Percentiles rank a stretch among this genome's conserved stretches.
Evolutionary conservation across 2,888 invertebrate genomes (phyloP).

Genomic region (Nephrotoma appendiculata): DNA sequence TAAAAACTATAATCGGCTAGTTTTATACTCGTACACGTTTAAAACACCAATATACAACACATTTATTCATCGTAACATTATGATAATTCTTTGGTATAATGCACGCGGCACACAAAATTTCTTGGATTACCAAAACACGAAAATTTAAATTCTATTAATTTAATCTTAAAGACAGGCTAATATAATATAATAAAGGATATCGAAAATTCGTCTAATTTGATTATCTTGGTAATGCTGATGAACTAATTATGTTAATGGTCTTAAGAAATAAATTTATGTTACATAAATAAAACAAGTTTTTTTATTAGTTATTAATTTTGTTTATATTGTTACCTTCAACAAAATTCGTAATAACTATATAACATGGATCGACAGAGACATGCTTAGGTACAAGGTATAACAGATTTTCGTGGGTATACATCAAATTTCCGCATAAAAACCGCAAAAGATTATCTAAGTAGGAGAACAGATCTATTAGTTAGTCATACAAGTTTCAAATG

Average conservation of each 20-base stretch:
- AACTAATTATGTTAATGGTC: neutral
- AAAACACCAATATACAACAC: no score
- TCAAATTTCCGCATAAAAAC: neutral
- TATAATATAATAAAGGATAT: neutral
- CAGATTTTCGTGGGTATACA: neutral
- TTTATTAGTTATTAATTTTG: neutral
- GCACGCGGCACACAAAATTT: neutral
- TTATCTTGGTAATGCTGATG: neutral
- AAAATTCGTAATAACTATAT: neutral
- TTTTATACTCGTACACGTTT: no score
- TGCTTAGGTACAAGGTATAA: neutral
- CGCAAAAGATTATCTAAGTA: neutral
- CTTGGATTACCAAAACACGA: neutral
- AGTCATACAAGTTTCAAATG: neutral
- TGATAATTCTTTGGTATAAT: neutral
- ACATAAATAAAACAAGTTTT: neutral
- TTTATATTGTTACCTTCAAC: neutral
- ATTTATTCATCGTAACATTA: neutral
- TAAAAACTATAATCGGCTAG: neutral
- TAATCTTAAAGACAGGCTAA: neutral
- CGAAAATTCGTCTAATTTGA: neutral
- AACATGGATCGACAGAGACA: neutral
- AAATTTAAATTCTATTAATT: neutral
- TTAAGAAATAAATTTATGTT: neutral
- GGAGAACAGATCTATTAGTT: neutral